phyloP scores from a whole-genome alignment of 2,797 vertebrate species.

The Lithobates sylvaticus region DNA sequence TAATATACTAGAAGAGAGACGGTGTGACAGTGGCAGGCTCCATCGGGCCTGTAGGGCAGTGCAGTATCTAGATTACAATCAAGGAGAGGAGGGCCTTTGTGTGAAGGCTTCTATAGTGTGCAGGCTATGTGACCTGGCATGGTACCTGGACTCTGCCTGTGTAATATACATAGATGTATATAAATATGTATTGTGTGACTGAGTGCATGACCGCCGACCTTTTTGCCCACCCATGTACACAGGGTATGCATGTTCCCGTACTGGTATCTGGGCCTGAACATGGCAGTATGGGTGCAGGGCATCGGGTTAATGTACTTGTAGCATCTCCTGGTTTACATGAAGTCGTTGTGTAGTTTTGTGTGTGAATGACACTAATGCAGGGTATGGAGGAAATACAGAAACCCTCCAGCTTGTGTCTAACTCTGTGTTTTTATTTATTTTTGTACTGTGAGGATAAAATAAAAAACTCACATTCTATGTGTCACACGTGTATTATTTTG shows the following conservation, averaged over 20 bases:
- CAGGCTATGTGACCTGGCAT: slow-evolving; percentile 17
- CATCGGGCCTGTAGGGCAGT: neutral
- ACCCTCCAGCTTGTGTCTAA: slow-evolving; percentile 61
- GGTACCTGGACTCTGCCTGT: slow-evolving; percentile 40
- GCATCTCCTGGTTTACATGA: slow-evolving; percentile 46
- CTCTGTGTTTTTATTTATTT: slow-evolving; percentile 97
- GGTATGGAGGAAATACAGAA: neutral
- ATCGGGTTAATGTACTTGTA: slow-evolving; percentile 15
- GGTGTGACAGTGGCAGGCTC: neutral
- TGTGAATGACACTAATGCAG: slow-evolving; percentile 55
- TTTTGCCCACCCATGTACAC: slow-evolving; percentile 23
- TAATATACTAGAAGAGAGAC: too few species aligned
- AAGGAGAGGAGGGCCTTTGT: neutral
- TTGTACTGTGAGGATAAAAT: slow-evolving; percentile 99
- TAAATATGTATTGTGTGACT: slow-evolving; percentile 37
- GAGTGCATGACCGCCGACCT: slow-evolving; percentile 26
- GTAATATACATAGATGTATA: slow-evolving; percentile 30
- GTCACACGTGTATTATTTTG: neutral
- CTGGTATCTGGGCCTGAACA: slow-evolving; percentile 33
- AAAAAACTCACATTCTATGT: slow-evolving; percentile 90
- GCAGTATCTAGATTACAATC: neutral
- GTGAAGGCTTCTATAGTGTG: neutral
- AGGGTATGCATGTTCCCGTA: slow-evolving; percentile 44
- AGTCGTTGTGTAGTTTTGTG: slow-evolving; percentile 43
- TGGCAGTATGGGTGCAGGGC: slow-evolving; percentile 3